A percentile compares a stretch with the other conserved stretches of the same genome.
Conservation (phyloP, 2,113 vertebrate species). For the Sturnus vulgaris region DNA sequence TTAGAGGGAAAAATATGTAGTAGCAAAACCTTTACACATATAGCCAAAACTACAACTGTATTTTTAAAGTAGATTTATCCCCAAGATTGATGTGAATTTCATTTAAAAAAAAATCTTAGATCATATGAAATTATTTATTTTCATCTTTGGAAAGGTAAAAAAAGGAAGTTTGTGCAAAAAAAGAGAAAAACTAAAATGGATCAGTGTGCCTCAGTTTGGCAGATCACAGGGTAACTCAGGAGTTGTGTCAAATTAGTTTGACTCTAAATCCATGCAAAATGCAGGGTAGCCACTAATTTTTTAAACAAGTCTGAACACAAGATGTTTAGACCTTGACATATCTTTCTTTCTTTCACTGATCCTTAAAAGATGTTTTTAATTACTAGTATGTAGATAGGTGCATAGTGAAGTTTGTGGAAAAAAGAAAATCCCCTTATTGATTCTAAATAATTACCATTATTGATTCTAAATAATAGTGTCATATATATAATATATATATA, state of each 20-base stretch:
- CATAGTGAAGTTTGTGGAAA: not conserved
- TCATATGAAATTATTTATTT: not conserved
- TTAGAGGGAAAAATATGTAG: not conserved
- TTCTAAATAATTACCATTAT: not conserved
- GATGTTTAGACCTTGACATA: not conserved
- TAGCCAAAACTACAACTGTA: not conserved
- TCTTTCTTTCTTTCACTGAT: not conserved
- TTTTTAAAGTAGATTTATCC: not conserved
- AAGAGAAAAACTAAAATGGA: not conserved
- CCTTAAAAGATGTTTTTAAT: not conserved
- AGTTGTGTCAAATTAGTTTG: not conserved
- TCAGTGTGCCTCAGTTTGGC: not conserved
- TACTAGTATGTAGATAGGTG: not conserved
- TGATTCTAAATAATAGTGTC: not conserved
- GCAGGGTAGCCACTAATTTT: not conserved
- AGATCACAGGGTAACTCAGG: not conserved
- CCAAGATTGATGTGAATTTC: not conserved
- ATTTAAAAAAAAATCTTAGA: not conserved
- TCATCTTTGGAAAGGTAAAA: not conserved
- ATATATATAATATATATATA: too few relatives aligned
- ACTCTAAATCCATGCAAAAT: not conserved
- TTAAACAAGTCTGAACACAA: not conserved
- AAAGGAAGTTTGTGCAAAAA: not conserved
- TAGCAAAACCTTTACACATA: not conserved
- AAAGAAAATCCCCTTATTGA: not conserved